phyloP scores from a whole-genome alignment of 2,797 vertebrate genomes.

The Melopsittacus undulatus region DNA sequence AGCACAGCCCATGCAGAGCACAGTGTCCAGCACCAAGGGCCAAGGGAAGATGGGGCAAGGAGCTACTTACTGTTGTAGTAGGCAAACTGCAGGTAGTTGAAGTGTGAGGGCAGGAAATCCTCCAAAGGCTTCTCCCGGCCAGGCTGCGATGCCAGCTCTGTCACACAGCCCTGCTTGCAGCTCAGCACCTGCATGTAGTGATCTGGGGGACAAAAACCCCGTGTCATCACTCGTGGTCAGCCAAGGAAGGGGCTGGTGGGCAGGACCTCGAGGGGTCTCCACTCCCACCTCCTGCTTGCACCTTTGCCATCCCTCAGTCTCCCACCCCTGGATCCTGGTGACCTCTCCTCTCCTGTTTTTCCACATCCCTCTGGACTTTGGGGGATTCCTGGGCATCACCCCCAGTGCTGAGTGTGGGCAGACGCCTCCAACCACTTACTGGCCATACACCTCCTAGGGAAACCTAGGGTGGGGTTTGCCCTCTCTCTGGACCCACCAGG shows the following conservation, averaged over 20 bases:
- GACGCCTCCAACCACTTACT: background rate
- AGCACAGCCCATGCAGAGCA: background rate
- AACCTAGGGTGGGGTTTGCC: background rate
- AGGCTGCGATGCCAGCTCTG: conserved; percentile 83
- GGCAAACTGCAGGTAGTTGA: conserved; percentile 97
- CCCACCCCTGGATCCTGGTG: background rate
- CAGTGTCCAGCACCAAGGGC: fast-evolving
- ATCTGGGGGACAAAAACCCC: conserved; percentile 75
- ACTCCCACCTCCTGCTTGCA: background rate
- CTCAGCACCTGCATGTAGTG: conserved; percentile 91
- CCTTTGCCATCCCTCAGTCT: background rate
- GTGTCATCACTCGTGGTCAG: background rate
- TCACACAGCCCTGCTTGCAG: conserved; percentile 92
- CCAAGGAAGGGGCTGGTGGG: background rate
- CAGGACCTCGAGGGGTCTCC: background rate
- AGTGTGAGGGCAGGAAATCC: conserved; percentile 90
- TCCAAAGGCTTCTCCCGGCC: conserved; percentile 86
- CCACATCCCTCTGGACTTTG: background rate
- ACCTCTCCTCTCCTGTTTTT: background rate
- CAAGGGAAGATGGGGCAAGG: fast-evolving
- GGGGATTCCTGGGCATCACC: background rate
- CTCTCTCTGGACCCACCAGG: background rate
- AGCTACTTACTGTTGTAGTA: conserved; percentile 92
- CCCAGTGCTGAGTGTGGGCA: background rate
- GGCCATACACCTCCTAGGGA: background rate